A percentile compares a stretch with the other conserved stretches of the same genome.
Evolutionary conservation across 2,113 vertebrate species (phyloP).

Genomic region (Origma solitaria): DNA sequence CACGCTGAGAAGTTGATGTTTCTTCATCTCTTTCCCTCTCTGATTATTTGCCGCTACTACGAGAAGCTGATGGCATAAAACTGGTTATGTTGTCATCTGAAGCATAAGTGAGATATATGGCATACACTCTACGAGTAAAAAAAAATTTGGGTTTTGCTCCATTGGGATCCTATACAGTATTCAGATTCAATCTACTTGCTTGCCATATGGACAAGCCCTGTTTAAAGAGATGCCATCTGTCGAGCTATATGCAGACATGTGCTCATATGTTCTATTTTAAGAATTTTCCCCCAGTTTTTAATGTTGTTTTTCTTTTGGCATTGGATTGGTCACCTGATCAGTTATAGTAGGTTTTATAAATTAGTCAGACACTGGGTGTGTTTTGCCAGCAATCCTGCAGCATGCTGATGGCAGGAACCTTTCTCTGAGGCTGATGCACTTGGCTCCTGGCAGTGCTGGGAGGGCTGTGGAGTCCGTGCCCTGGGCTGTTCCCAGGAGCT

Average conservation of each 20-base stretch:
- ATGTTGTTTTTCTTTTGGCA: not conserved
- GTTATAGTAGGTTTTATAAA: slow-evolving; percentile 45
- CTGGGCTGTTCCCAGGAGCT: accelerated
- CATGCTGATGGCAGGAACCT: not conserved
- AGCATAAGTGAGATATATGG: not conserved
- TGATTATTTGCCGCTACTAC: not conserved
- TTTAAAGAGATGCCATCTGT: slow-evolving; percentile 33
- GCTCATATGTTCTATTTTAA: slow-evolving; percentile 39
- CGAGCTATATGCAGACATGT: slow-evolving; percentile 18
- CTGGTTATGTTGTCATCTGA: not conserved
- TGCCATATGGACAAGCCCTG: slow-evolving; percentile 13
- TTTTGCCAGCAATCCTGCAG: not conserved
- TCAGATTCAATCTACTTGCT: not conserved
- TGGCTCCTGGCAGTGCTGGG: not conserved
- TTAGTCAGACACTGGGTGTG: not conserved
- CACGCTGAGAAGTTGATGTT: not conserved
- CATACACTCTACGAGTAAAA: not conserved
- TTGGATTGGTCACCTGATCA: slow-evolving; percentile 21
- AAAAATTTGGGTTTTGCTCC: not conserved
- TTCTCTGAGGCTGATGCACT: not conserved
- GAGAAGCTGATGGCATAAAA: not conserved
- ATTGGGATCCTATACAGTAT: not conserved
- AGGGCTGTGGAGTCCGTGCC: not conserved
- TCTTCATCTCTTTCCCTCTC: not conserved
- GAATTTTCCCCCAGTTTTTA: not conserved